A percentile compares a stretch with the other conserved stretches of the same genome.
These are phyloP conservation scores for Pachyuromys duprasi DNA, from an alignment of 2,797 vertebrate genomes.

Conservation along the genomic window DNA sequence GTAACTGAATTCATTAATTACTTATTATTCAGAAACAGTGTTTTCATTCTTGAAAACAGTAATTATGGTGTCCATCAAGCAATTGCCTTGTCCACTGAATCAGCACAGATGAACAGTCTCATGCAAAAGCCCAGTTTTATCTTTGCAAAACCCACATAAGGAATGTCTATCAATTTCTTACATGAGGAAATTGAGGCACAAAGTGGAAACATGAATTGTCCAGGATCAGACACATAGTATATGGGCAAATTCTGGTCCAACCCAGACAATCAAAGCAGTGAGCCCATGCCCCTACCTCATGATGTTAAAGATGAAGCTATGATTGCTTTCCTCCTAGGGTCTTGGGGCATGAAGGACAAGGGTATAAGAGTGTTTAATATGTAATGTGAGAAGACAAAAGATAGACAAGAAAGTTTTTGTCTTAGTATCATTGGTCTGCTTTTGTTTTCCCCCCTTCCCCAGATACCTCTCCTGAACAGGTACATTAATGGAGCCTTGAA, in stretches of 20 bases:
- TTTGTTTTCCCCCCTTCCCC: neutral
- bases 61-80: neutral
- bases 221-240: no score
- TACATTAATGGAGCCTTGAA: neutral
- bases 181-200: neutral
- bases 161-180: neutral
- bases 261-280: neutral
- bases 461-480: neutral
- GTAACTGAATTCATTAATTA: fast-evolving
- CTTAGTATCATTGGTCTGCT: no score
- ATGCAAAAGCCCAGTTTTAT: neutral
- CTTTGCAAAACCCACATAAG: neutral
- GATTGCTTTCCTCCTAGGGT: neutral
- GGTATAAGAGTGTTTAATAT: neutral
- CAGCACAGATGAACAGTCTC: neutral
- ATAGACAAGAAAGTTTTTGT: neutral
- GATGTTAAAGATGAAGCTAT: neutral
- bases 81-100: no score
- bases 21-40: neutral
- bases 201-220: neutral
- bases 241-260: neutral
- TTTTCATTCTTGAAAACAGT: neutral
- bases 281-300: neutral
- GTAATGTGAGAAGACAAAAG: neutral
- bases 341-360: neutral